Evolutionary conservation across 2,888 invertebrate species (phyloP).

Genomic region (Leptarthrus brevirostris): DNA sequence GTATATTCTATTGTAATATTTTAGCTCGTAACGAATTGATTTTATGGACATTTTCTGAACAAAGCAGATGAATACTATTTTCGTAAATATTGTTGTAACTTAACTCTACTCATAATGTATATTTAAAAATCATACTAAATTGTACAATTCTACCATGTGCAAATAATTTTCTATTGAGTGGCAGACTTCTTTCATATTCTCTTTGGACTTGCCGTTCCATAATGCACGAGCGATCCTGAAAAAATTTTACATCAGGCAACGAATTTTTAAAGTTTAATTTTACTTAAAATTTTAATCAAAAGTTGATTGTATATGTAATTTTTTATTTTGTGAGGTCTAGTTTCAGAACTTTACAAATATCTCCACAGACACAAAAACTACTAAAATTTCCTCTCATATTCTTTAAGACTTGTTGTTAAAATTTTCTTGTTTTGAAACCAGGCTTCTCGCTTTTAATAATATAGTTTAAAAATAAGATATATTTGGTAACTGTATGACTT

Average conservation of each 20-base stretch:
- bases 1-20: slow-evolving; percentile 35
- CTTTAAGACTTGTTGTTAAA: no score
- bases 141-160: slow-evolving; percentile 40
- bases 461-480: no score
- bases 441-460: no score
- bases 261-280: not conserved
- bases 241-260: not conserved
- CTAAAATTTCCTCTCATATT: no score
- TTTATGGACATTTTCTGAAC: slow-evolving; percentile 45
- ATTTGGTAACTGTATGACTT: no score
- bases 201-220: not conserved
- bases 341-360: no score
- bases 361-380: no score
- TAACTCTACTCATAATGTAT: slow-evolving; percentile 40
- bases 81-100: slow-evolving; percentile 43
- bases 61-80: slow-evolving; percentile 46
- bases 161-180: slow-evolving; percentile 37
- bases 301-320: no score
- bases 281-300: no score
- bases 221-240: not conserved
- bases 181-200: not conserved
- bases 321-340: no score
- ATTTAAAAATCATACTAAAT: slow-evolving; percentile 47
- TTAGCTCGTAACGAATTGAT: slow-evolving; percentile 43
- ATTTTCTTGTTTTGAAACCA: no score